These are phyloP conservation scores for Melanostigma gelatinosum DNA, from an alignment of 2,113 vertebrate species.

Conservation along the genomic window DNA sequence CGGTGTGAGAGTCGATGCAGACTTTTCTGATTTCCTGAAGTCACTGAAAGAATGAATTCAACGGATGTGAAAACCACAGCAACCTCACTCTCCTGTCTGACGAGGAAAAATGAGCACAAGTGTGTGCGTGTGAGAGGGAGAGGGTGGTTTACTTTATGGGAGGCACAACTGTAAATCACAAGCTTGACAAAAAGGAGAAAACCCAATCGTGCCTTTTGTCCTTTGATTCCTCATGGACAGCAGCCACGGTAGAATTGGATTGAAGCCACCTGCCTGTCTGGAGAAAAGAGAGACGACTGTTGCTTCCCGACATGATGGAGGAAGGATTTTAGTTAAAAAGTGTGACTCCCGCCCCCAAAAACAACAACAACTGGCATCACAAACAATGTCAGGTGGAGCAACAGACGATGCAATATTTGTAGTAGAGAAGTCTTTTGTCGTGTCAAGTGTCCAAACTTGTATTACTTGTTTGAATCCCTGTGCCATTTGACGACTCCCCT, in stretches of 20 bases:
- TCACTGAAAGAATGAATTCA: background rate
- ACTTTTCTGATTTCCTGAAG: background rate
- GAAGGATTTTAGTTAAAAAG: background rate
- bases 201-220: conserved; percentile 61
- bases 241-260: conserved; percentile 33
- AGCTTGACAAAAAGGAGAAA: conserved; percentile 45
- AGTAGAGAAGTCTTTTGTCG: conserved; percentile 21
- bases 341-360: background rate
- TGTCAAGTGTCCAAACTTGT: conserved; percentile 28
- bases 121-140: conserved; percentile 4
- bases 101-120: background rate
- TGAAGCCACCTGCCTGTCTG: conserved; percentile 57
- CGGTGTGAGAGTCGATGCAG: background rate
- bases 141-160: conserved; percentile 37
- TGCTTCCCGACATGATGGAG: conserved; percentile 9
- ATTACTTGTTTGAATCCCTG: conserved; percentile 30
- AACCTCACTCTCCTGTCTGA: conserved; percentile 16
- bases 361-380: background rate
- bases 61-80: background rate
- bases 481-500: background rate
- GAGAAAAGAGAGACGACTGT: background rate
- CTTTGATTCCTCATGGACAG: conserved; percentile 39
- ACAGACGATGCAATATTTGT: background rate
- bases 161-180: conserved; percentile 61
- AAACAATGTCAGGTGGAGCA: background rate